Base-by-base conservation (phyloP, 1,140 invertebrate genomes). In the Drosophila ercepeae region DNA sequence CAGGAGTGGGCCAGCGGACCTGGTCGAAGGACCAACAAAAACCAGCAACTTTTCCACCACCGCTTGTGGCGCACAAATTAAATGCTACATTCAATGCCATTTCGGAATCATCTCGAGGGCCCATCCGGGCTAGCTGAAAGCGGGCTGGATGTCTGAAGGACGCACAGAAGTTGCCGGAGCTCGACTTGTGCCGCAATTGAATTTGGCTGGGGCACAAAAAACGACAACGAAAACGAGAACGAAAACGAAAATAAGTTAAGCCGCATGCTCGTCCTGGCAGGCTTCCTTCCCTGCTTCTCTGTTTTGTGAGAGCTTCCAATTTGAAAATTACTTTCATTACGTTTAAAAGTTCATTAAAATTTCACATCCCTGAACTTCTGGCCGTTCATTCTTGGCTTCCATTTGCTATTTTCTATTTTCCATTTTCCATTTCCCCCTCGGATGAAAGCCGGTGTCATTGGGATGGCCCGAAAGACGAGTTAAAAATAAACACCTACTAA, bases 61-160 rank as follows among this genome's bases (percentile, higher is more conserved):
- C 69, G 75, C 60, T 77, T 74, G 46, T 65, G 65, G 65, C 76
- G 58, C 64, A 88, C 81, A 86, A 86, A 86, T 86, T 88, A 86
- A 84, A 86, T 86, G 81, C 77, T 88, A 86, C 81, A 86, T 88
- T 88, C 81, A 88, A 86, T 84, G 81, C 81, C 81, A 84, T 84
- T 84, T 76, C 60, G 67, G 76, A 84, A 79, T 86, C 76, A 81
- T 86, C 75, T 73, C 76, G 72, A 86, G 76, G 71, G 68, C 69
- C 45, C 65, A 54, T 64, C 61, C 75, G 11, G 16, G 71, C 42
- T 46, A 23, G 45, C 18, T 23, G 57, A 9, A 16, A 6, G 29
- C 27, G 34, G 13, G 55, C 6, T 23, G 36, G 36, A 39, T 39
- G 53, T 74, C 42, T 78, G 78, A 70, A 70, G 78, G 78, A 74